Evolutionary conservation across 1,140 invertebrate genomes (phyloP), one percentile per base, ranked within the genome.

Genomic region (Camponotus floridanus): DNA sequence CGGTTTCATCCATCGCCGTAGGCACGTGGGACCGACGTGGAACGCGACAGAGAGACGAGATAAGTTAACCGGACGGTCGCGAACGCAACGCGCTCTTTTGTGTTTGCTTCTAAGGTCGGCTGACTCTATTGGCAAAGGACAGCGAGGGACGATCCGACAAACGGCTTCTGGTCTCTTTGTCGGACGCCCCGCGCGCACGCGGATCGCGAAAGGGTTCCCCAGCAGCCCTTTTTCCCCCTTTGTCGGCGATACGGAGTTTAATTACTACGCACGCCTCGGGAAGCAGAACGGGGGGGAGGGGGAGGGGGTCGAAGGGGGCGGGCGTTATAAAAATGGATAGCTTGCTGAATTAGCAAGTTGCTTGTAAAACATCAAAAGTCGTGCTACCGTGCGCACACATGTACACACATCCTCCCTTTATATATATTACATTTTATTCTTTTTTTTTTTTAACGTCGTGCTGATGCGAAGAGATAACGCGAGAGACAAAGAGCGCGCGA

Each of bases 1-100:
- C 33, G 80, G 55, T 87, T 70, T 51, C 15, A 51, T 51, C 48
- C 70, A 85, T 85, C 86, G 86, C 81, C 80, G 67, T n/a, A 71
- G 81, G 70, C 70, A 59, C 18, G 51, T 55, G 26, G 31, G 48
- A 51, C 13, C 48, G 48, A 51, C 48, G 42, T 45, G 42, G 42
- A 11, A 9, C 42, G 42, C 42, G 42, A 45, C 42, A 45, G 9
- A 45, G 9, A 45, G 74, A 68, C 67, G 36, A 70, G 87, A 88
- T 86, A 86, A 88, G 74, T 88, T 88, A 88, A 88, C 87, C 85
- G 84, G 64, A 68, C 74, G 83, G 74, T 86, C 84, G 87, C 74
- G 26, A 55, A 57, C 48, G 48, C 48, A 51, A 74, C 61, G 84
- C 68, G 61, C 62, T 70, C 87, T 88, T 88, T 88, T 88, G 85